Base-by-base conservation (phyloP, 2,797 vertebrate genomes). In the Parauchenoglanis ngamensis region DNA sequence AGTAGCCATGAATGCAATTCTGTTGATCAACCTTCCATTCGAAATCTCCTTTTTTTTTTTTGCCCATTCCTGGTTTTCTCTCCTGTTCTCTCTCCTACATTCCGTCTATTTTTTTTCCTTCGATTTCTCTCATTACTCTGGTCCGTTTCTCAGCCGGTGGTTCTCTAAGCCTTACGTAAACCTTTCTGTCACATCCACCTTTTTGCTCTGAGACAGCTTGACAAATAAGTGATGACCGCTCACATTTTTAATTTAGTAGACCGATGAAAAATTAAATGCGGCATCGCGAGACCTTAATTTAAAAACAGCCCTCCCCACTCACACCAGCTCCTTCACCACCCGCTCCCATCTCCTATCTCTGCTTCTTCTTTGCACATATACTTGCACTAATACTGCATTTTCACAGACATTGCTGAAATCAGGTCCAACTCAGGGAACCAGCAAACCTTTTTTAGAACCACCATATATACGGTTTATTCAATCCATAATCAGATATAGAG, bases 191-290 rank as follows among this genome's bases (percentile, higher is more conserved):
- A 94, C 93, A 90, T 94, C 91, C 90, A 90, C 93, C 91, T 93
- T 94, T 40, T 94, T 90, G 89, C 92, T 88, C 92, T 78, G 77
- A 94, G 92, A 93, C 88, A 93, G 92, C 94, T 92, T 95, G 94
- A 96, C 95, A 95, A 95, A 95, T 96, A 95, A 95, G 93, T 94
- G 94, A 96, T 95, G 95, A 95, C 94, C 92, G 86, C 89, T 94
- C 94, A 94, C 94, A 96, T 96, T 95, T 96, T 95, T 95, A 93
- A 96, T 96, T 96, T 94, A 96, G 88, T 31, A 93, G 92, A 84
- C 85, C 83, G 90, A 95, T 96, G 89, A 96, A 96, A 96, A 95
- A 95, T 96, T 95, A 88, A 96, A 88, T 35, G 31, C 73, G 89
- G 92, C 93, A 93, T 92, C 88, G 92, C 91, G 77, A 93, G 93